These are phyloP conservation scores for Patella depressa DNA, from an alignment of 2,888 invertebrate species.

Conservation along the genomic window DNA sequence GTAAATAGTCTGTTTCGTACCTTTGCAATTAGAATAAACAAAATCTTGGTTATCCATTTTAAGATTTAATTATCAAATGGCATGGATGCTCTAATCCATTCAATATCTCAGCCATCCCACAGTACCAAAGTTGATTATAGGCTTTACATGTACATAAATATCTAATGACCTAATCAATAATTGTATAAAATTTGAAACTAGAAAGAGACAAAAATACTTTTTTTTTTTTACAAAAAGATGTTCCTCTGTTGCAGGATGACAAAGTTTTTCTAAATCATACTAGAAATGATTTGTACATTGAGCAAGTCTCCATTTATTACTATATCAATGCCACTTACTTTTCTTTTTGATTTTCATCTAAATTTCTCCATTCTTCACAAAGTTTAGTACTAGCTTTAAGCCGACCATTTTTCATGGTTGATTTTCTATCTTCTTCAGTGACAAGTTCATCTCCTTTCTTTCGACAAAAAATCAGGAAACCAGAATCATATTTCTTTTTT, in stretches of 20 bases:
- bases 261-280: no score
- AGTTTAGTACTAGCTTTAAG: constrained; percentile 74
- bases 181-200: no score
- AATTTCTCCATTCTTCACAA: constrained; percentile 79
- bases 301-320: not conserved
- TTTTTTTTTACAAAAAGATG: not conserved
- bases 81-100: no score
- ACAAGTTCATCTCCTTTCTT: constrained; percentile 24
- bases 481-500: constrained; percentile 33
- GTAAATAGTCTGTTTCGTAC: no score
- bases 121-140: no score
- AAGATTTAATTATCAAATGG: no score
- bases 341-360: constrained; percentile 76
- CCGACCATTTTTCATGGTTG: constrained; percentile 30
- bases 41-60: no score
- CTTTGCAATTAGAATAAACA: no score
- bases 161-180: no score
- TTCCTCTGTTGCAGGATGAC: not conserved
- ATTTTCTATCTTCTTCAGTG: constrained; percentile 17
- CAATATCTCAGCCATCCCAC: no score
- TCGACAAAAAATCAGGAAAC: constrained; percentile 58
- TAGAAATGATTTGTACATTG: no score
- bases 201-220: constrained; percentile 3
- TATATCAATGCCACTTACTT: constrained; percentile 64
- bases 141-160: no score